Conservation (phyloP, 23 tunicate species). For the Diplosoma virens region DNA sequence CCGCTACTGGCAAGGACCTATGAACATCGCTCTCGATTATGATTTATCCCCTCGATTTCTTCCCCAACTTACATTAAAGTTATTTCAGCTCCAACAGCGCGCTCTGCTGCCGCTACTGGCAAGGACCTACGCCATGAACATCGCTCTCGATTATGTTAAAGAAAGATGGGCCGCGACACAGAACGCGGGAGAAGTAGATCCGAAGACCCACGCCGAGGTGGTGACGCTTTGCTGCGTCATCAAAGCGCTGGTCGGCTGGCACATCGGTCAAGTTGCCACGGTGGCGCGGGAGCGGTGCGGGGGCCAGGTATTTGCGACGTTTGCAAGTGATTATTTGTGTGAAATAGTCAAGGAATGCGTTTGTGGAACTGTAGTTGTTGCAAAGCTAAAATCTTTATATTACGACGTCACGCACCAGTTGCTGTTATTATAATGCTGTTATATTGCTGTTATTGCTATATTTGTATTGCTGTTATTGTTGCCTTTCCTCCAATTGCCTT, state of each 20-base stretch:
- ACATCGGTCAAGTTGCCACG: constrained; percentile 70
- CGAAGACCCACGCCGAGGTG: constrained; percentile 53
- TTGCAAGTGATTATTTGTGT: no score
- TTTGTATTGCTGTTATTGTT: no score
- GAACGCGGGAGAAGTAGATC: constrained; percentile 34
- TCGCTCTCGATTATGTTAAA: constrained; percentile 79
- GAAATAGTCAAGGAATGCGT: no score
- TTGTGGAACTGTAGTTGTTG: no score
- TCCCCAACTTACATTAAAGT: no score
- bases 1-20: constrained; percentile 94
- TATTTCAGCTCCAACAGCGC: constrained; percentile 86
- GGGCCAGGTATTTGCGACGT: constrained; percentile 66
- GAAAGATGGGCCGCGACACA: constrained; percentile 78
- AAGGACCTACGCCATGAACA: constrained; percentile 88
- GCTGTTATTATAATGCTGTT: no score
- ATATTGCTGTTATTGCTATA: no score
- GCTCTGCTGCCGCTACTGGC: constrained; percentile 87
- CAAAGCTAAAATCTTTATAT: no score
- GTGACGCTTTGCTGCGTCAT: constrained; percentile 87
- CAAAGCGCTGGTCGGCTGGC: constrained; percentile 97
- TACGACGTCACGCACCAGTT: no score
- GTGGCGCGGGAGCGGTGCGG: constrained; percentile 88
- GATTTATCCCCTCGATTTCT: no score
- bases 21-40: constrained; percentile 72
- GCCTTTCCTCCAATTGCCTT: no score